Percentiles rank a stretch among this genome's conserved stretches.
Evolutionary conservation across 2,888 invertebrate species (phyloP).

Genomic region (Micropterix aruncella): DNA sequence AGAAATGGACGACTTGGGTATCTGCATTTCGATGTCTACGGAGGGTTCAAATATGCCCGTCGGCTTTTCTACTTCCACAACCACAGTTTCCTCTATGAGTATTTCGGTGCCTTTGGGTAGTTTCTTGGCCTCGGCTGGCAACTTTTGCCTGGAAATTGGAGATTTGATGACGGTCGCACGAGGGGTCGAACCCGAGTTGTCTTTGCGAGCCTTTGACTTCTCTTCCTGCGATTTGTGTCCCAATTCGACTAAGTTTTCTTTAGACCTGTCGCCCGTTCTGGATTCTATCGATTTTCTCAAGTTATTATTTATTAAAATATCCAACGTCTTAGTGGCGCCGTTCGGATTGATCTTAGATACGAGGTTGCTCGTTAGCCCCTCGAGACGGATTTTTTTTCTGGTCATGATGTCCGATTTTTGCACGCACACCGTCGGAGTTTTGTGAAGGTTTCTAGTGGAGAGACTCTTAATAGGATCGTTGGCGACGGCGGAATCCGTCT

Average conservation of each 20-base stretch:
- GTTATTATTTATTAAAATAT: conserved; percentile 34
- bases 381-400: conserved; percentile 47
- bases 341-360: conserved; percentile 45
- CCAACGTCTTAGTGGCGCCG: conserved; percentile 36
- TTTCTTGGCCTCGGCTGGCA: conserved; percentile 31
- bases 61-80: conserved; percentile 37
- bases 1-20: conserved; percentile 41
- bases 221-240: conserved; percentile 21
- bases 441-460: conserved; percentile 34
- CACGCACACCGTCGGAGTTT: conserved; percentile 32
- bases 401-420: conserved; percentile 43
- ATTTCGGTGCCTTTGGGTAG: conserved; percentile 20
- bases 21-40: conserved; percentile 51
- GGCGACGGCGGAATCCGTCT: no score
- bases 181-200: conserved; percentile 24
- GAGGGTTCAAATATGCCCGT: conserved; percentile 60
- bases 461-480: conserved; percentile 32
- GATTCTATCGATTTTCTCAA: conserved; percentile 36
- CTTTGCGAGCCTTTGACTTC: conserved; percentile 23
- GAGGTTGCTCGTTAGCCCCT: conserved; percentile 42
- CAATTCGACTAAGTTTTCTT: conserved; percentile 18
- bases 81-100: conserved; percentile 19
- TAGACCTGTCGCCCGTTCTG: conserved; percentile 33
- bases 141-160: conserved; percentile 35
- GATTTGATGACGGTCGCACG: conserved; percentile 44